Percentiles rank a stretch among this genome's conserved stretches.
These are phyloP conservation scores for Magallana gigas DNA, from an alignment of 1,140 invertebrate species.

Conservation along the genomic window DNA sequence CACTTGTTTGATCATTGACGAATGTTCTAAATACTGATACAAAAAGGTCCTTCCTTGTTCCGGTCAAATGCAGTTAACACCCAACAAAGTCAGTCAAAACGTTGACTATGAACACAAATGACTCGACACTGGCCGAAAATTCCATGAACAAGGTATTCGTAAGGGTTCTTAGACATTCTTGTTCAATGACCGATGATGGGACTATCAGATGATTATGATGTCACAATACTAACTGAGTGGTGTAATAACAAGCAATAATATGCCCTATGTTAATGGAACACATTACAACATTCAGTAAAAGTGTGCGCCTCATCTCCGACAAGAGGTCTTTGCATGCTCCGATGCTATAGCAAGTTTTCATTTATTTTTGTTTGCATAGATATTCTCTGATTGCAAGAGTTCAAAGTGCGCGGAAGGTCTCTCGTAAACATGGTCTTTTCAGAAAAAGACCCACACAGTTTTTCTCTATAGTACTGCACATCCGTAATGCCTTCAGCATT, in stretches of 20 bases:
- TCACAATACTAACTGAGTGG: slow-evolving; percentile 27
- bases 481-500: not conserved
- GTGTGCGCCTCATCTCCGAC: not conserved
- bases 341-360: not conserved
- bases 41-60: not conserved
- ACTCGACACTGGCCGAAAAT: not conserved
- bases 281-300: slow-evolving; percentile 19
- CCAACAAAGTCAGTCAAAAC: not conserved
- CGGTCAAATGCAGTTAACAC: not conserved
- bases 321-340: slow-evolving; percentile 3
- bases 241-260: slow-evolving; percentile 16
- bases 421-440: not conserved
- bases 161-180: not conserved
- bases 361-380: not conserved
- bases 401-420: not conserved
- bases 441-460: not conserved
- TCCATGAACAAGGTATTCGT: not conserved
- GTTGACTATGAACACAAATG: not conserved
- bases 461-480: not conserved
- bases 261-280: slow-evolving; percentile 30
- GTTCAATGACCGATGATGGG: slow-evolving; percentile 13
- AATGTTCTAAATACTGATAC: slow-evolving; percentile 17
- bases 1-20: slow-evolving; percentile 16
- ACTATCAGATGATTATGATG: slow-evolving; percentile 36
- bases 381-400: slow-evolving; percentile 18